Evolutionary conservation across 2,888 invertebrate genomes (phyloP).

Genomic region (Micoletzkya japonica): DNA sequence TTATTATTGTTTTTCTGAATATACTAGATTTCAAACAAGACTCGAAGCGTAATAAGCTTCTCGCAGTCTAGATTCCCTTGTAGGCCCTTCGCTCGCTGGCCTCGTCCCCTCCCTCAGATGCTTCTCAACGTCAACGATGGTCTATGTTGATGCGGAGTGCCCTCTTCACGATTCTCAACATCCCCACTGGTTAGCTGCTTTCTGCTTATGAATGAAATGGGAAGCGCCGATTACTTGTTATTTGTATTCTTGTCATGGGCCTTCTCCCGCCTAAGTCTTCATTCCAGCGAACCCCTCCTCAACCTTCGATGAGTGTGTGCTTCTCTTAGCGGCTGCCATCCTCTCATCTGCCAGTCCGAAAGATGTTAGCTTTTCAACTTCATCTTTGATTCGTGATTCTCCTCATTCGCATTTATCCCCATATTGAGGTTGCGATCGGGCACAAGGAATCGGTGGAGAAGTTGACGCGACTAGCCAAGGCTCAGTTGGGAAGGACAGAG

Average conservation of each 20-base stretch:
- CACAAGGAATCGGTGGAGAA: constrained; percentile 40
- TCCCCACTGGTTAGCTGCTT: constrained; percentile 69
- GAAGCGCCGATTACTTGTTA: not conserved
- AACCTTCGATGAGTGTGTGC: constrained; percentile 77
- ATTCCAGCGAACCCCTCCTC: constrained; percentile 37
- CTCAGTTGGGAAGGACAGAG: constrained; percentile 38
- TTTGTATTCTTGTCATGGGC: not conserved
- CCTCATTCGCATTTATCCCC: too few relatives aligned
- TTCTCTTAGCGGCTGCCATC: constrained; percentile 85
- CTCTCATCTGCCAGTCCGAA: constrained; percentile 77
- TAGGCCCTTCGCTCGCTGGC: constrained; percentile 45
- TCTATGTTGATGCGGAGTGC: constrained; percentile 82
- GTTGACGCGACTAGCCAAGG: constrained; percentile 35
- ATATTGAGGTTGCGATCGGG: constrained; percentile 34
- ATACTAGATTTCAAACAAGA: too few relatives aligned
- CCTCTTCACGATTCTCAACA: constrained; percentile 84
- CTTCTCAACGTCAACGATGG: constrained; percentile 70
- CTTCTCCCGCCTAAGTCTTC: not conserved
- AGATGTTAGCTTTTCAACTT: constrained; percentile 69
- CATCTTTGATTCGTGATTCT: constrained; percentile 64
- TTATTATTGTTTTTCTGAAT: too few relatives aligned
- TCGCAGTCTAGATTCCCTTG: too few relatives aligned
- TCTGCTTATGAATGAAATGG: constrained; percentile 15
- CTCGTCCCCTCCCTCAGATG: constrained; percentile 40
- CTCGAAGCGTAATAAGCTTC: too few relatives aligned